These are phyloP conservation scores for Anniella stebbinsi DNA, from an alignment of 2,797 vertebrate species.

Conservation along the genomic window DNA sequence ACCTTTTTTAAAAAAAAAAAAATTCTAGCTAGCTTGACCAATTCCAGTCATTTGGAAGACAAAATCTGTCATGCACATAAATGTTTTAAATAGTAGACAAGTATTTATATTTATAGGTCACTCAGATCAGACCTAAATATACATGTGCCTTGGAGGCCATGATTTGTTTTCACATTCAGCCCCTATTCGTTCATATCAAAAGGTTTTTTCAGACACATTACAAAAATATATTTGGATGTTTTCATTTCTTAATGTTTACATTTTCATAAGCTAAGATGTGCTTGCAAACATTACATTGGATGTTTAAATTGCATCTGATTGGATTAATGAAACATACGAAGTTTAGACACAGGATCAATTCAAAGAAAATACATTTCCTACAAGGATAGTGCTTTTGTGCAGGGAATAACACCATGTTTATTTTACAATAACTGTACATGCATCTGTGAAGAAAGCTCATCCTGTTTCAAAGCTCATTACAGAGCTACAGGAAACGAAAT, in stretches of 20 bases:
- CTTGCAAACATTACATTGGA: not conserved
- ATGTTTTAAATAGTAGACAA: not conserved
- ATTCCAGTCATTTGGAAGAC: not conserved
- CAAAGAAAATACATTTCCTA: not conserved
- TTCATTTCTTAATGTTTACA: not conserved
- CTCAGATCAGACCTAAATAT: not conserved
- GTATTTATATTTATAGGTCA: not conserved
- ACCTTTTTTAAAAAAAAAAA: not conserved
- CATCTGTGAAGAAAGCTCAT: not conserved
- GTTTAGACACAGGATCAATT: not conserved
- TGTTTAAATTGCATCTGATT: not conserved
- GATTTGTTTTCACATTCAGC: not conserved
- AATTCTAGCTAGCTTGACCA: not conserved
- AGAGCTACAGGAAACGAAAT: not conserved
- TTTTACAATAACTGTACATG: not conserved
- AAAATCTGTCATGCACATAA: not conserved
- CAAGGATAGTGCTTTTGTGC: not conserved
- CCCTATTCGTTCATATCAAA: too few species aligned
- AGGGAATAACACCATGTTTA: not conserved
- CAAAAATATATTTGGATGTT: not conserved
- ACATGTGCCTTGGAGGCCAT: not conserved
- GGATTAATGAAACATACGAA: not conserved
- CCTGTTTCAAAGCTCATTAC: not conserved
- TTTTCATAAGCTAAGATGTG: not conserved
- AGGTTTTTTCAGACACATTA: not conserved